Evolutionary conservation across 2,113 vertebrate species (phyloP), one percentile per base, ranked within the genome.

Genomic region (Nerophis lumbriciformis): DNA sequence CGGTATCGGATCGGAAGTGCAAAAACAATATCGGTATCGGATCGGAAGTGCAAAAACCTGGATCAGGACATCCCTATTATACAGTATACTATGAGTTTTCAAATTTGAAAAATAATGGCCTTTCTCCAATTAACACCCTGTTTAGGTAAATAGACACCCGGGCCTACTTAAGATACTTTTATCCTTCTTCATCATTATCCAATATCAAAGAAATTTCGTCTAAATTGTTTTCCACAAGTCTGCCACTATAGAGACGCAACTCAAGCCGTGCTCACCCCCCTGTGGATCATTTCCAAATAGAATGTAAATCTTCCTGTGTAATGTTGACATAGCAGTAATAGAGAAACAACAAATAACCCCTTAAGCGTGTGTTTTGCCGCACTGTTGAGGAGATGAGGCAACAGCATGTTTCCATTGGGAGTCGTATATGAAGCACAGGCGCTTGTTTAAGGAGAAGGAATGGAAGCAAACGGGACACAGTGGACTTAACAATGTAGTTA

Each of bases 181-280:
- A 45, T 45, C 42, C 42, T 45, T 45, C 42, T 69, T 57, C 65
- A 78, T 79, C 71, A 75, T 3, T 21, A n/a, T 44, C n/a, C 8
- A 44, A 73, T 55, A 53, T 50, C 58, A 45, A 4, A 38, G 48
- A 67, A 35, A 35, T 35, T 13, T 21, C 3, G 28, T 28, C 28
- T 71, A 48, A 5, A 50, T 16, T 48, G 15, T 48, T 12, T 48
- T 14, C 13, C 48, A 48, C 49, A 50, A 50, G 15, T 50, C 6
- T 19, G n/a, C 6, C 9, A 8, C 16, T 16, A 50, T 19, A 49
- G 48, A 48, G 38, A 6, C 38, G 38, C 38, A 45, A 45, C 42
- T 45, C 42, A 45, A 45, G 10, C 42, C 42, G 10, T 45, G 42
- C 42, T 45, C 42, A 11, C 42, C 11, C 42, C 42, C 11, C 12